Evolutionary conservation across 2,888 invertebrate genomes (phyloP).

Genomic region (Lasioglossum figueresi): DNA sequence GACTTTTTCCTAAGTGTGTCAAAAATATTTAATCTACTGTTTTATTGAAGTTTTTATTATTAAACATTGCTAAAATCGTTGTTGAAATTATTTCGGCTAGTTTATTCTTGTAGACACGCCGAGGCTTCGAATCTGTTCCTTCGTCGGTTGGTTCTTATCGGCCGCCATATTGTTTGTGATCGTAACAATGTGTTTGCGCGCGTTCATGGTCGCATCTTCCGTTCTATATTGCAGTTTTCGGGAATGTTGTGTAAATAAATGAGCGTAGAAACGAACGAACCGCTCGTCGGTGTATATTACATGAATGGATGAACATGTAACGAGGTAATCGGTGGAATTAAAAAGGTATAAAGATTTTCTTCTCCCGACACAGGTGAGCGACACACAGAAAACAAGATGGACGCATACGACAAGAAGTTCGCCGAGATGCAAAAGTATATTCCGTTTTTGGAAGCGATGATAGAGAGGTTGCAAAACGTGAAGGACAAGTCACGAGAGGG

Average conservation of each 20-base stretch:
- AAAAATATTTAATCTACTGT: neutral
- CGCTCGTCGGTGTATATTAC: neutral
- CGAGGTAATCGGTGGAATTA: neutral
- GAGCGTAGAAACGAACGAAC: neutral
- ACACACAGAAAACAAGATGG: slow-evolving; percentile 72
- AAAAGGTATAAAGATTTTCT: slow-evolving; percentile 46
- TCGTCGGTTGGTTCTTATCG: neutral
- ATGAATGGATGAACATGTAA: neutral
- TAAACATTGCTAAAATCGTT: neutral
- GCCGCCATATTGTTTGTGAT: neutral
- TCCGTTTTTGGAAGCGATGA: slow-evolving; percentile 90
- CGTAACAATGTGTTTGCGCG: neutral
- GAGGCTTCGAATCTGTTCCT: neutral
- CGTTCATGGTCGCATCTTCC: neutral
- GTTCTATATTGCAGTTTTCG: neutral
- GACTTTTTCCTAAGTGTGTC: neutral
- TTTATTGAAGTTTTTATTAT: neutral
- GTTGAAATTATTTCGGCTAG: neutral
- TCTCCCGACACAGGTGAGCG: slow-evolving; percentile 61
- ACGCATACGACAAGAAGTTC: slow-evolving; percentile 87
- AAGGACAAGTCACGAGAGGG: slow-evolving; percentile 85
- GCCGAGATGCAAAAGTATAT: slow-evolving; percentile 89
- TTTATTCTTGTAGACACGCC: neutral
- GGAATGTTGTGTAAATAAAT: neutral
- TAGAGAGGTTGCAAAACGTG: slow-evolving; percentile 87